Conservation (phyloP, 2,797 vertebrate genomes). For the Xenops minutus region DNA sequence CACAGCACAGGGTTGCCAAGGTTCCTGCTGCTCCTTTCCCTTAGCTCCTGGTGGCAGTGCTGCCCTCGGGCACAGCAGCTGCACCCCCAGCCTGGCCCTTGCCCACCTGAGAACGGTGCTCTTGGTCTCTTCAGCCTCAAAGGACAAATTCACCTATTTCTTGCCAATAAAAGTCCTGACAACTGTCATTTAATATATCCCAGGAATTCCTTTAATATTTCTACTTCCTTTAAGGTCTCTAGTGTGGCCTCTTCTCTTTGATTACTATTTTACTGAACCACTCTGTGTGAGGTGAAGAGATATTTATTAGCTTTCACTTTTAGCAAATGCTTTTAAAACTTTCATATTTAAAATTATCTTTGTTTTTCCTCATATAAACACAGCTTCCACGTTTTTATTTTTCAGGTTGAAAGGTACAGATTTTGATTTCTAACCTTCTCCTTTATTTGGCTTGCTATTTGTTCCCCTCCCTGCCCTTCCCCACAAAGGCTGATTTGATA, state of each 20-base stretch:
- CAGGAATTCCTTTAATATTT: background rate
- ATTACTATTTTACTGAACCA: background rate
- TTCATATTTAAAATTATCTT: background rate
- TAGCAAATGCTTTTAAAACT: background rate
- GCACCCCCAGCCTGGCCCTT: background rate
- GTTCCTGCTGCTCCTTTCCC: background rate
- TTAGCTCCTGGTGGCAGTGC: background rate
- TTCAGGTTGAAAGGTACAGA: background rate
- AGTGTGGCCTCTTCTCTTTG: background rate
- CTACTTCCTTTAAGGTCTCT: background rate
- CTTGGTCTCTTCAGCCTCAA: background rate
- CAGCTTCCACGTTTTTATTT: background rate
- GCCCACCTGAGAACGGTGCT: background rate
- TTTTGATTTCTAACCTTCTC: background rate
- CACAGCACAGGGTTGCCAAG: fast-evolving
- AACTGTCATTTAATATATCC: background rate
- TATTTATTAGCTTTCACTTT: background rate
- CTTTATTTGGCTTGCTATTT: background rate
- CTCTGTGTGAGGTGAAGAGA: background rate
- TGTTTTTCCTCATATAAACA: background rate
- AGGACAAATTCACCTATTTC: background rate
- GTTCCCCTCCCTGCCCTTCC: background rate
- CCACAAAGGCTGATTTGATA: background rate
- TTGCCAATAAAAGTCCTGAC: background rate
- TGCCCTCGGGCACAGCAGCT: background rate